Conservation (phyloP, 92 coral and sea anemone species). For the Palythoa caribaeorum region DNA sequence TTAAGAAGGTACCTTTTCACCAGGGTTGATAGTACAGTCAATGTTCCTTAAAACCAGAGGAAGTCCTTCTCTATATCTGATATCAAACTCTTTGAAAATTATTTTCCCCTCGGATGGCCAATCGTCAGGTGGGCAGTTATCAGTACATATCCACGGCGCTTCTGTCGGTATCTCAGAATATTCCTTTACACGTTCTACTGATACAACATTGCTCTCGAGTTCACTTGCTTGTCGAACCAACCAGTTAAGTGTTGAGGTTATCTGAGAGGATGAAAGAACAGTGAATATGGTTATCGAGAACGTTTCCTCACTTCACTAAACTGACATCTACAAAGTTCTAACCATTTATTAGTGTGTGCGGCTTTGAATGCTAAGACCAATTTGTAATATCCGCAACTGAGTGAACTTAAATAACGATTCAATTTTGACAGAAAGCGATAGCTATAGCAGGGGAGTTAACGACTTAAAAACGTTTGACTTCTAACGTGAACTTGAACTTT, state of each 20-base stretch:
- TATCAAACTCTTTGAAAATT: slow-evolving; percentile 70
- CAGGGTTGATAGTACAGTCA: slow-evolving; percentile 72
- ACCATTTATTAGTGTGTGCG: too few relatives aligned
- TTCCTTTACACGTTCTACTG: slow-evolving; percentile 61
- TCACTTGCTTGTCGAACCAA: slow-evolving; percentile 58
- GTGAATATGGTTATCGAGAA: background rate
- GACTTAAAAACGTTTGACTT: too few relatives aligned
- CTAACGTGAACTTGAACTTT: too few relatives aligned
- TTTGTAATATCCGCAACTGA: too few relatives aligned
- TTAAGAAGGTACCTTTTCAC: slow-evolving; percentile 71
- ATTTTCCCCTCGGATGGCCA: slow-evolving; percentile 84
- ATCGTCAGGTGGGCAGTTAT: slow-evolving; percentile 77
- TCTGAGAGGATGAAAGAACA: background rate
- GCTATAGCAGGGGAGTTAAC: too few relatives aligned
- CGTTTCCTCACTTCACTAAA: background rate
- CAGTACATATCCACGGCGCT: slow-evolving; percentile 78
- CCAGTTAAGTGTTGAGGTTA: slow-evolving; percentile 49
- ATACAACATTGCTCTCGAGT: slow-evolving; percentile 51
- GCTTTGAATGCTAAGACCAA: too few relatives aligned
- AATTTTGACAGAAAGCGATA: too few relatives aligned
- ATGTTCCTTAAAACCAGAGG: slow-evolving; percentile 79
- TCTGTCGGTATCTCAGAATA: slow-evolving; percentile 40
- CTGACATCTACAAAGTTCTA: background rate
- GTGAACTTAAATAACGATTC: too few relatives aligned
- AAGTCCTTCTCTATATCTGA: slow-evolving; percentile 79